Evolutionary conservation across 1,140 invertebrate species (phyloP).

Genomic region (Dreissena polymorpha): DNA sequence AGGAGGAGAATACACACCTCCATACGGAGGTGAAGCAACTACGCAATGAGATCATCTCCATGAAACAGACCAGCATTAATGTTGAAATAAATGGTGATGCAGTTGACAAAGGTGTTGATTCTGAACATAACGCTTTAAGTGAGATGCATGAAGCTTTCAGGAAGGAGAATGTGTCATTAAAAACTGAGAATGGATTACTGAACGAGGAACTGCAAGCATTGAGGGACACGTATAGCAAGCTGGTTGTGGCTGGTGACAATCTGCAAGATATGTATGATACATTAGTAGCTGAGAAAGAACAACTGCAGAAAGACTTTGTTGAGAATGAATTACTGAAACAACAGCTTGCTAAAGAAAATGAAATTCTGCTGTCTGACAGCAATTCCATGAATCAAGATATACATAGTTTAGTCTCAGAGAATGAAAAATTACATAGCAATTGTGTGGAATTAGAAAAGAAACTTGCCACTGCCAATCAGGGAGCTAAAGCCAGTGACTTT

Average conservation of each 20-base stretch:
- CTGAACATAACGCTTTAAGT: no score
- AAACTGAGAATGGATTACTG: conserved; percentile 41
- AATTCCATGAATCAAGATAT: conserved; percentile 74
- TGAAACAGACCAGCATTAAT: background rate
- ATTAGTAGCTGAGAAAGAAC: conserved; percentile 65
- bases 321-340: conserved; percentile 59
- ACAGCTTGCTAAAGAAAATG: conserved; percentile 71
- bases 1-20: conserved; percentile 42
- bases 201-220: conserved; percentile 64
- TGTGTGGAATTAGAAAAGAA: conserved; percentile 70
- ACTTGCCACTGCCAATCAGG: conserved; percentile 62
- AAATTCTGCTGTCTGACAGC: conserved; percentile 70
- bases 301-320: conserved; percentile 61
- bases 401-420: conserved; percentile 71
- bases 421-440: conserved; percentile 69
- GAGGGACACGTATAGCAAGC: conserved; percentile 69
- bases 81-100: background rate
- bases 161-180: conserved; percentile 39
- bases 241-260: conserved; percentile 74
- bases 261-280: conserved; percentile 75
- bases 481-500: conserved; percentile 70
- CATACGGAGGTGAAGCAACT: conserved; percentile 47
- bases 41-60: conserved; percentile 19
- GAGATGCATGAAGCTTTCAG: conserved; percentile 33
- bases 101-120: background rate